phyloP scores from a whole-genome alignment of 2,888 invertebrate genomes.

The Drosophila paramelanica region DNA sequence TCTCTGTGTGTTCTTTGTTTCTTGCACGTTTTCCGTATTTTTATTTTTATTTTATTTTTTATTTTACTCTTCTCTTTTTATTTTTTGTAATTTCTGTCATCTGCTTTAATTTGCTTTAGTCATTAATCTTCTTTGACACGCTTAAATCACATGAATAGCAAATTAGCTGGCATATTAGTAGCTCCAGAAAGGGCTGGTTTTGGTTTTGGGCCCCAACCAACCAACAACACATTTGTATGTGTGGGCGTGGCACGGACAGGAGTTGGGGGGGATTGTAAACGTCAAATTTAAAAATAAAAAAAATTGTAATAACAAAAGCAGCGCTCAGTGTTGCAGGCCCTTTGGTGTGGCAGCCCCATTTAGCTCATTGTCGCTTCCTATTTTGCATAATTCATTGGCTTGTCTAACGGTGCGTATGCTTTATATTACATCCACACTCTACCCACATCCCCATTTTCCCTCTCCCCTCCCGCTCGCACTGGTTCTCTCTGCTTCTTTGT shows the following conservation, averaged over 20 bases:
- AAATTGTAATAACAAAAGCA: constrained; percentile 38
- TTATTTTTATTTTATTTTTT: constrained; percentile 8
- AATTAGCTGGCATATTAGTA: constrained; percentile 81
- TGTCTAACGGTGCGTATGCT: constrained; percentile 76
- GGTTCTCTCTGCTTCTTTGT: constrained; percentile 40
- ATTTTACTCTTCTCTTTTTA: background rate
- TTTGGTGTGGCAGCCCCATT: constrained; percentile 15
- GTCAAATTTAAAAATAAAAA: constrained; percentile 55
- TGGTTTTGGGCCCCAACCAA: constrained; percentile 14
- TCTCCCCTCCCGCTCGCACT: background rate
- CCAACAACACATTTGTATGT: background rate
- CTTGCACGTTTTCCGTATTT: constrained; percentile 25
- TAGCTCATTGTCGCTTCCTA: constrained; percentile 52
- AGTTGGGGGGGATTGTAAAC: background rate
- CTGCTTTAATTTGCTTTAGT: constrained; percentile 64
- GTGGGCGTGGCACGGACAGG: background rate
- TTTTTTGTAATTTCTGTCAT: constrained; percentile 32
- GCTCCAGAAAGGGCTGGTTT: constrained; percentile 43
- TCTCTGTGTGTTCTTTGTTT: constrained; percentile 29
- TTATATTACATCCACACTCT: constrained; percentile 48
- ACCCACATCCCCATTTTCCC: background rate
- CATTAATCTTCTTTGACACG: constrained; percentile 83
- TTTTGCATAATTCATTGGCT: constrained; percentile 78
- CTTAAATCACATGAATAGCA: constrained; percentile 83
- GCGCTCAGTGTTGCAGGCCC: constrained; percentile 27